Evolutionary conservation across 1,140 invertebrate species (phyloP), one percentile per base, ranked within the genome.

Genomic region (Harlomillsia oculata): DNA sequence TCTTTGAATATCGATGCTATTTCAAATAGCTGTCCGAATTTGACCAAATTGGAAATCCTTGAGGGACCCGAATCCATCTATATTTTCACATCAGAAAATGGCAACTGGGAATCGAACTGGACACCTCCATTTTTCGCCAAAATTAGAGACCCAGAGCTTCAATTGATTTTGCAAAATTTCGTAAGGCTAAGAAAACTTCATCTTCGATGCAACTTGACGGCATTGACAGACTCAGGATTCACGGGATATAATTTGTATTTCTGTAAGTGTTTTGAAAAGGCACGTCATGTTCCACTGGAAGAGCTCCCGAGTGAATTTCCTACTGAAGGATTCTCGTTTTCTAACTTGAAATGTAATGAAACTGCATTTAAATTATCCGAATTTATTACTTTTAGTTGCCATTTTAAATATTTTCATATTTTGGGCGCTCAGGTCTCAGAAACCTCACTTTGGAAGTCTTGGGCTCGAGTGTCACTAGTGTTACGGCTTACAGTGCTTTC

Each of bases 281-380:
- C n/a, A n/a, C n/a, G n/a, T n/a, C n/a, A n/a, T n/a, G n/a, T n/a
- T n/a, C n/a, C n/a, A n/a, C n/a, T n/a, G n/a, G n/a, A n/a, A n/a
- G n/a, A n/a, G n/a, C n/a, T n/a, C n/a, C n/a, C n/a, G n/a, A n/a
- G n/a, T n/a, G n/a, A n/a, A n/a, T n/a, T n/a, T n/a, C n/a, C n/a
- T n/a, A 26, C 5, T 30, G 11, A 30, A 4, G 20, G n/a, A 16
- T 48, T 14, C 5, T 48, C 45, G 5, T 32, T 48, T 16, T 48
- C 45, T 4, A 32, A 48, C 21, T 48, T 48, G n/a, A 32, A 32
- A 34, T 13, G 45, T 48, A 48, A 32, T n/a, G n/a, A 25, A 9
- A 2, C 2, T 1, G n/a, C 23, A 26, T 28, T n/a, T n/a, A n/a
- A n/a, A 45, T 11, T 28, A 6, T 20, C 13, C 18, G 25, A 25